phyloP scores from a whole-genome alignment of 2,888 invertebrate genomes.

The Anorthoa munda region DNA sequence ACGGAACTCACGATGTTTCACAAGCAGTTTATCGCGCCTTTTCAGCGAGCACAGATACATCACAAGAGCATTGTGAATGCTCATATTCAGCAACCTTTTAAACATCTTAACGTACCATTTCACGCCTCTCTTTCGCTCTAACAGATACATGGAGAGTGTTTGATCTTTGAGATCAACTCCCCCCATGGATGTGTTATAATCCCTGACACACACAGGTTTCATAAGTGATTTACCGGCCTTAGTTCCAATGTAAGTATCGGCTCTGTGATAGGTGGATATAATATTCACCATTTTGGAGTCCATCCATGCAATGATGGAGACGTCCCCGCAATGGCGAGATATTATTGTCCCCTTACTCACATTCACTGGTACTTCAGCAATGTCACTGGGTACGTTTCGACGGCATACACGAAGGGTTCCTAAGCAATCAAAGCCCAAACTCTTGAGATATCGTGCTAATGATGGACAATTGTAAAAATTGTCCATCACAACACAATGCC shows the following conservation, averaged over 20 bases:
- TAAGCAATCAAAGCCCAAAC: slow-evolving; percentile 57
- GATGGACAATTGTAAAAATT: slow-evolving; percentile 54
- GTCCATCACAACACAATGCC: slow-evolving; percentile 51
- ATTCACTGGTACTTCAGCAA: slow-evolving; percentile 1
- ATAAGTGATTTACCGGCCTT: slow-evolving; percentile 29
- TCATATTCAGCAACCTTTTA: slow-evolving; percentile 55
- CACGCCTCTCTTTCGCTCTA: slow-evolving; percentile 57
- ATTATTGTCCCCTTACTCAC: slow-evolving; percentile 31
- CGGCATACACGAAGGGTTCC: slow-evolving; percentile 60
- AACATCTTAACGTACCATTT: slow-evolving; percentile 64
- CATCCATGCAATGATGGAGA: slow-evolving; percentile 47
- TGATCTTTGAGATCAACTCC: slow-evolving; percentile 47
- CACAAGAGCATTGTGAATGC: slow-evolving; percentile 49
- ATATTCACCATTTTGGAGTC: slow-evolving; percentile 47
- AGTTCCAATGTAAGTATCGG: slow-evolving; percentile 19
- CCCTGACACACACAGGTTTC: slow-evolving; percentile 49
- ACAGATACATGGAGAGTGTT: slow-evolving; percentile 61
- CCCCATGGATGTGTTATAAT: slow-evolving; percentile 61
- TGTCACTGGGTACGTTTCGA: slow-evolving; percentile 54
- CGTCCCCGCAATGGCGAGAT: slow-evolving; percentile 54
- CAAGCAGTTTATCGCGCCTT: slow-evolving; percentile 16
- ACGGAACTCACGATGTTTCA: slow-evolving; percentile 22
- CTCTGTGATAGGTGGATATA: slow-evolving; percentile 49
- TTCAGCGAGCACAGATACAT: slow-evolving; percentile 34
- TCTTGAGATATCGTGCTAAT: slow-evolving; percentile 60